phyloP scores from a whole-genome alignment of 1,140 invertebrate genomes.

The Colletes gigas region DNA sequence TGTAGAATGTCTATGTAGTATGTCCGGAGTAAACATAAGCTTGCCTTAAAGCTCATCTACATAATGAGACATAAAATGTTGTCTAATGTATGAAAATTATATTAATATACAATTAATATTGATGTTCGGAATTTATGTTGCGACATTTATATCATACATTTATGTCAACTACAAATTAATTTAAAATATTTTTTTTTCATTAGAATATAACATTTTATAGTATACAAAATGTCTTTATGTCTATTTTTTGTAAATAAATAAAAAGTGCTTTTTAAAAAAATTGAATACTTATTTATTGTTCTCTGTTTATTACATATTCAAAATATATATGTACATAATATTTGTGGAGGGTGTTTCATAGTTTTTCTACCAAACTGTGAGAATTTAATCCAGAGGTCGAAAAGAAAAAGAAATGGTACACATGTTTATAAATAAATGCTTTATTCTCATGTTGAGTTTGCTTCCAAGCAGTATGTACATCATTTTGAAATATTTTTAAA shows the following conservation, averaged over 20 bases:
- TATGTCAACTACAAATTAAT: background rate
- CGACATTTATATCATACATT: background rate
- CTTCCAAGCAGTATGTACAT: no score
- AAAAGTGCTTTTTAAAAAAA: constrained; percentile 1
- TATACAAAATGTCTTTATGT: background rate
- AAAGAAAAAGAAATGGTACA: no score
- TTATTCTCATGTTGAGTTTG: no score
- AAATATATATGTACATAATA: no score
- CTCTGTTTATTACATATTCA: background rate
- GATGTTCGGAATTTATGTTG: background rate
- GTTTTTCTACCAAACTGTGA: no score
- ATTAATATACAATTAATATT: background rate
- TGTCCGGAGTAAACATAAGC: background rate
- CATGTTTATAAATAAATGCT: no score
- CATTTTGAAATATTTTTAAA: no score
- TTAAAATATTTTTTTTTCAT: background rate
- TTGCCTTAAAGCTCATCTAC: background rate
- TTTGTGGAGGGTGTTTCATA: no score
- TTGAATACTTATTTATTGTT: background rate
- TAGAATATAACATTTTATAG: no score
- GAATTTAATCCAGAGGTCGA: no score
- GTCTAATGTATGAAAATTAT: background rate
- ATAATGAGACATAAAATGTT: background rate
- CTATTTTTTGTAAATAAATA: constrained; percentile 24
- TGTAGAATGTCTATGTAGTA: background rate